A percentile compares a stretch with the other conserved stretches of the same genome.
Evolutionary conservation across 2,888 invertebrate species (phyloP).

Genomic region (Epirrita christyi): DNA sequence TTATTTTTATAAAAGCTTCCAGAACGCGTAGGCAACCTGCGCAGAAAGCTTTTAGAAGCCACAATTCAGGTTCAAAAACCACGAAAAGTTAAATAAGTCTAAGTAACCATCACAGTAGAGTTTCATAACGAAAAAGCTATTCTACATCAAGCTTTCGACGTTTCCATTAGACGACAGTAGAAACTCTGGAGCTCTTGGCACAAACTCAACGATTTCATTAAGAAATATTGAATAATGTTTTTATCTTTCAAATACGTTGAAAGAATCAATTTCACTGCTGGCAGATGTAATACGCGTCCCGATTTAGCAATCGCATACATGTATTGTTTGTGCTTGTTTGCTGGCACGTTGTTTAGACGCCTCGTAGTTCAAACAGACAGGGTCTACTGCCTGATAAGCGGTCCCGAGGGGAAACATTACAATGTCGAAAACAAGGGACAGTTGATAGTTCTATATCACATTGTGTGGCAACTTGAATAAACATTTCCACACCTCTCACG

Average conservation of each 20-base stretch:
- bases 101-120: slow-evolving; percentile 12
- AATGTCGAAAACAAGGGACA: slow-evolving; percentile 48
- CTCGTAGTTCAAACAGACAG: slow-evolving; percentile 61
- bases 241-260: slow-evolving; percentile 28
- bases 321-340: slow-evolving; percentile 59
- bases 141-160: slow-evolving; percentile 41
- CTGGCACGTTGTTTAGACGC: slow-evolving; percentile 58
- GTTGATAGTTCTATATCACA: slow-evolving; percentile 35
- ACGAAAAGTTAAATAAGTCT: slow-evolving; percentile 4
- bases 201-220: slow-evolving; percentile 48
- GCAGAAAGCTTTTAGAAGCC: slow-evolving; percentile 16
- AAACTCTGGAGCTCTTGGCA: slow-evolving; percentile 51
- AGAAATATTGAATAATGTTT: slow-evolving; percentile 30
- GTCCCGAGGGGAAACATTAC: slow-evolving; percentile 47
- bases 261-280: slow-evolving; percentile 28
- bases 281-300: slow-evolving; percentile 46
- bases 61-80: slow-evolving; percentile 7
- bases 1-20: slow-evolving; percentile 1
- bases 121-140: slow-evolving; percentile 38
- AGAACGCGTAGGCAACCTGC: not conserved
- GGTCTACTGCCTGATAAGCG: slow-evolving; percentile 62
- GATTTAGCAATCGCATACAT: slow-evolving; percentile 49
- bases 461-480: slow-evolving; percentile 38
- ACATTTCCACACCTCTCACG: slow-evolving; percentile 24
- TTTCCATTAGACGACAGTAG: slow-evolving; percentile 49